A percentile compares a stretch with the other conserved stretches of the same genome.
Evolutionary conservation across 2,113 vertebrate genomes (phyloP).

Genomic region (Spea bombifrons): DNA sequence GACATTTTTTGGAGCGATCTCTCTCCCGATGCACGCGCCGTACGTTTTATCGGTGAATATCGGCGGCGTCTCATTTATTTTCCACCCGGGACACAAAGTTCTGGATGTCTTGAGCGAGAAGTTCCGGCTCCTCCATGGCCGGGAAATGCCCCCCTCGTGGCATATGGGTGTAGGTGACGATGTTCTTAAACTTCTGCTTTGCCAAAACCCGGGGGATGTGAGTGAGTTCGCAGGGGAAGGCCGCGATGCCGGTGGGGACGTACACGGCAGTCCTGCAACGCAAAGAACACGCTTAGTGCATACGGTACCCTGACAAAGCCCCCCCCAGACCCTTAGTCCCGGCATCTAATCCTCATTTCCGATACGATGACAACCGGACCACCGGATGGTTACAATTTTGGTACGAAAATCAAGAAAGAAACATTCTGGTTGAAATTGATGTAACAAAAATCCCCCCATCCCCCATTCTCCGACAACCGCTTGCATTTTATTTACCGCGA

Average conservation of each 20-base stretch:
- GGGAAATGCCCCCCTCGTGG: constrained; percentile 79
- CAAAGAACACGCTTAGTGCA: not conserved
- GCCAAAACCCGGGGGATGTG: constrained; percentile 70
- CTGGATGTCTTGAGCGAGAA: constrained; percentile 73
- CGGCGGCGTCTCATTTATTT: constrained; percentile 15
- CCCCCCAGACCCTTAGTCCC: too few relatives aligned
- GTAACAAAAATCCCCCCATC: too few relatives aligned
- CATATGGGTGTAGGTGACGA: constrained; percentile 74
- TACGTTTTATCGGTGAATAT: too few relatives aligned
- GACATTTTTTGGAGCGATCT: too few relatives aligned
- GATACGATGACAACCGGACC: too few relatives aligned
- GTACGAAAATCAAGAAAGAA: too few relatives aligned
- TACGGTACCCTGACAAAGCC: not conserved
- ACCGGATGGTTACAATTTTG: too few relatives aligned
- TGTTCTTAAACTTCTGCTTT: constrained; percentile 62
- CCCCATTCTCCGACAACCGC: not conserved
- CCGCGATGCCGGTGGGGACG: constrained; percentile 77
- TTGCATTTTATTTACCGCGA: constrained; percentile 57
- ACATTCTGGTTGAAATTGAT: too few relatives aligned
- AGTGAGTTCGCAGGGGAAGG: constrained; percentile 71
- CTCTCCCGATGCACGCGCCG: too few relatives aligned
- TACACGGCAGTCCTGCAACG: constrained; percentile 59
- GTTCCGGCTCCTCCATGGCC: constrained; percentile 78
- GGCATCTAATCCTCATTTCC: too few relatives aligned
- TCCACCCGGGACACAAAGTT: constrained; percentile 79